Base-by-base conservation (phyloP, 2,797 vertebrate genomes). In the Dermochelys coriacea region DNA sequence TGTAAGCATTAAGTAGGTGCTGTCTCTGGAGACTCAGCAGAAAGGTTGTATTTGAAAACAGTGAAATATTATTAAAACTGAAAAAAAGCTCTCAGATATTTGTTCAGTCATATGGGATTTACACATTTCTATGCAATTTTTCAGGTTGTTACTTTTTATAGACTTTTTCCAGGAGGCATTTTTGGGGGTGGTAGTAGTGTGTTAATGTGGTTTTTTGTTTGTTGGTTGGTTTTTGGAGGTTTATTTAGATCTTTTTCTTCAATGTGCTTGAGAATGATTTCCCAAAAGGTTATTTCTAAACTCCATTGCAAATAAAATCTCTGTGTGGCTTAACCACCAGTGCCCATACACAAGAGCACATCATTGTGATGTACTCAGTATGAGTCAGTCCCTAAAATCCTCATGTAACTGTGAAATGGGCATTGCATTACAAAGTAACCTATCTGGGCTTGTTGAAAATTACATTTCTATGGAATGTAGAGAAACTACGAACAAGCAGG, bases 191-290 rank as follows among this genome's bases (percentile, higher is more conserved):
- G 18, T 19, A 5, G 5, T 23, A 37, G 64, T 71, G n/a, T 71
- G 64, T 21, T 71, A 10, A 8, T 27, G 25, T 27, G 9, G 31
- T 8, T n/a, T n/a, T 34, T 34, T n/a, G n/a, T 71, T 37, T 23
- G 19, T 71, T 34, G n/a, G n/a, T 41, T 37, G 9, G 19, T 1
- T n/a, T 34, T 0, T 1, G 80, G 14, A 0, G 5, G 16, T 47
- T 68, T 86, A 16, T 61, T 94, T 91, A 82, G 12, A 5, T 3
- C 3, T 4, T 82, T 91, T 87, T n/a, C 54, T 88, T 71, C 14
- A 16, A 29, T 57, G 57, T n/a, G 34, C 78, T 19, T 80, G 50
- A 52, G 12, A 7, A 31, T 78, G 45, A 50, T 78, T 47, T 78
- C 45, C 75, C 75, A 49, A 52, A 52, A n/a, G 19, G 19, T 21